These are phyloP conservation scores for Eupithecia subfuscata DNA, from an alignment of 2,888 invertebrate genomes.

Conservation along the genomic window DNA sequence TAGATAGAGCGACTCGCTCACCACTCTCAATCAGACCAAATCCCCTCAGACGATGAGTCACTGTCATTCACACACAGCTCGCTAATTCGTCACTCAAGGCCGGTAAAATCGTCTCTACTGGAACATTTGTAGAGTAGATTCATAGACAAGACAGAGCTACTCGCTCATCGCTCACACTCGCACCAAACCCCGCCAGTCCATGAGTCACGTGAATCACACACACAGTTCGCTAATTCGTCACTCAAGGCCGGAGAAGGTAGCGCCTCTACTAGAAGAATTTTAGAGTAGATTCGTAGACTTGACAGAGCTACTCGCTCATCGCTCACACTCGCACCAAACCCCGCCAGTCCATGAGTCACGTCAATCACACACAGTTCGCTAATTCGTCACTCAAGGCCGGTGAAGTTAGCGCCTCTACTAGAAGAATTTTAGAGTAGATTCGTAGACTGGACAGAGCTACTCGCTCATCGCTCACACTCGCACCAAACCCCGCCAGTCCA, in stretches of 20 bases:
- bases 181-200: conserved; percentile 28
- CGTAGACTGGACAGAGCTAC: neutral
- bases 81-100: conserved; percentile 66
- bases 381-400: conserved; percentile 65
- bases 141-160: neutral
- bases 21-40: conserved; percentile 33
- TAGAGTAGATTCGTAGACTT: neutral
- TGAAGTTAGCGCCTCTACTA: neutral
- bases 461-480: conserved; percentile 32
- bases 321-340: conserved; percentile 33
- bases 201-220: conserved; percentile 62
- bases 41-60: conserved; percentile 50
- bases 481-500: conserved; percentile 29
- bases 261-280: too few species aligned
- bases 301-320: neutral
- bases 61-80: conserved; percentile 58
- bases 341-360: conserved; percentile 50
- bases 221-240: conserved; percentile 61
- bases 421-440: too few species aligned
- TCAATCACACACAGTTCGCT: conserved; percentile 60
- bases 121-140: too few species aligned
- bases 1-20: too few species aligned
- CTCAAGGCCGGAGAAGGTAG: conserved; percentile 56
- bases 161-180: conserved; percentile 26
- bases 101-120: conserved; percentile 19